These are phyloP conservation scores for Poeciliopsis prolifica DNA, from an alignment of 2,113 vertebrate genomes.

Conservation along the genomic window DNA sequence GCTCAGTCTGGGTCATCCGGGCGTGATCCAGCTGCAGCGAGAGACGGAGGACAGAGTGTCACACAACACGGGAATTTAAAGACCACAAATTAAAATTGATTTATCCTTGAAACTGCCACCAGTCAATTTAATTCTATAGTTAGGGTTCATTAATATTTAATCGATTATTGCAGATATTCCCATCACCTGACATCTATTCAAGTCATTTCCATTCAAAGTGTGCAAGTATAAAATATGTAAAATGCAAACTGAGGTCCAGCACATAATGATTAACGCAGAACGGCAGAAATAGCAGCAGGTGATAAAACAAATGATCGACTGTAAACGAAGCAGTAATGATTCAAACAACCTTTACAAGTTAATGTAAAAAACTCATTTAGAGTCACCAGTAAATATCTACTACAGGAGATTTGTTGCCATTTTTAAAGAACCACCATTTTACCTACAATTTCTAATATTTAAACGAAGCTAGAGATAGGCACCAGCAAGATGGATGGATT, in stretches of 20 bases:
- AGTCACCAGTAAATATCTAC: too few species aligned
- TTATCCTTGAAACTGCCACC: neutral
- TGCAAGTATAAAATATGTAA: too few species aligned
- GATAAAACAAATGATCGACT: neutral
- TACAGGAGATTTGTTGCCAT: too few species aligned
- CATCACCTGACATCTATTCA: neutral
- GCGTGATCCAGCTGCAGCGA: conserved; percentile 91
- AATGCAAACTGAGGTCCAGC: neutral
- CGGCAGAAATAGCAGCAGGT: neutral
- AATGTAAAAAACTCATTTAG: too few species aligned
- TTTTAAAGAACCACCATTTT: too few species aligned
- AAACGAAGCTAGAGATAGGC: too few species aligned
- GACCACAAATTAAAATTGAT: neutral
- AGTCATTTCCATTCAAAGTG: neutral
- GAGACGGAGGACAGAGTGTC: neutral
- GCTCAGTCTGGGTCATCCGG: conserved; percentile 90
- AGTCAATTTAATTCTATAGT: neutral
- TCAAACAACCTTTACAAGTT: too few species aligned
- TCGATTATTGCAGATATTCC: neutral
- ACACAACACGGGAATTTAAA: neutral
- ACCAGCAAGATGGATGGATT: too few species aligned
- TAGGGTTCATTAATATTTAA: neutral
- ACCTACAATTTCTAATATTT: too few species aligned
- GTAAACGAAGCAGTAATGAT: too few species aligned
- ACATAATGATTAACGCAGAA: neutral